Evolutionary conservation across 2,888 invertebrate species (phyloP), one percentile per base, ranked within the genome.

Genomic region (Vesta saturnalis): DNA sequence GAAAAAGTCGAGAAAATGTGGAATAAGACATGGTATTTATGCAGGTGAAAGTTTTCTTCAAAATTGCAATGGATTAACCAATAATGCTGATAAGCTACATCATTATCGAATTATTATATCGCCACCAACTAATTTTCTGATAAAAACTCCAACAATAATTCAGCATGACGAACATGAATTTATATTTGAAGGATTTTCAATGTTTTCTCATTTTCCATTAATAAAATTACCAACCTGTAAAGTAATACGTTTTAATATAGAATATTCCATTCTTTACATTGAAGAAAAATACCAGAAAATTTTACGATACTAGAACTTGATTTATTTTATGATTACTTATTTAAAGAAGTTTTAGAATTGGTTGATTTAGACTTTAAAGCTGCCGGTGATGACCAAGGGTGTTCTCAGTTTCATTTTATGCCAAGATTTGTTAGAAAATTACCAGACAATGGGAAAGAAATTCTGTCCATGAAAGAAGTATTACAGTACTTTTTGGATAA

Each of bases 121-220:
- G 3, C 95, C 95, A 0, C 94, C 95, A 0, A 95, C 94, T 3
- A 94, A 94, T 82, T 94, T 94, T 78, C 87, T 96, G 60, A 94
- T 94, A 1, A 96, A 96, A 83, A 93, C 93, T 0, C 96, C 98
- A 0, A 97, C 99, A 0, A 93, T 95, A 60, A 97, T 99, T 60
- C 90, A 91, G 55, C 93, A 97, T 80, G 97, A 98, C 78, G 94
- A 94, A 72, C 96, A 97, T 81, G 96, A 97, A 82, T 99, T 96
- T 82, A 90, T 96, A 23, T 99, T 99, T 83, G 98, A 99, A 81
- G 99, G 99, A 0, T 99, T 98, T 83, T 99, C 99, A 0, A 89
- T 99, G 87, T 90, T 99, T 63, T 95, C 98, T 0, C 99, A 99
- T 83, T 92, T 92, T 77, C 94, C 93, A 12, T 86, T 99, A 6